phyloP scores from a whole-genome alignment of 2,797 vertebrate species.

The Ibycter americanus region DNA sequence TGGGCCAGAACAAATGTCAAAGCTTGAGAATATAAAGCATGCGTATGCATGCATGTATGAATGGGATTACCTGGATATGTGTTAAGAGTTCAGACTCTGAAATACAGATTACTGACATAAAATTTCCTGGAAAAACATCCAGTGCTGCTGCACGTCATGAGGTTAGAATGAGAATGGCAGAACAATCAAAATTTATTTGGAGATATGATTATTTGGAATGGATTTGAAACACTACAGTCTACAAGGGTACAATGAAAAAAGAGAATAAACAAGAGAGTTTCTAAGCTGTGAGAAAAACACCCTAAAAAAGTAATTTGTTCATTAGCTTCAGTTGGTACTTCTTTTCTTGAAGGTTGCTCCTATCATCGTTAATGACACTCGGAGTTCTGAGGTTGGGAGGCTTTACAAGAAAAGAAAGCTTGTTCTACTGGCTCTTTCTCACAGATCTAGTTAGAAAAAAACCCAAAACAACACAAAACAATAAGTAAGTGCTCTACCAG shows the following conservation, averaged over 20 bases:
- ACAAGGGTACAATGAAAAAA: not conserved
- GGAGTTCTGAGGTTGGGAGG: not conserved
- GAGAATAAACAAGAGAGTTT: not conserved
- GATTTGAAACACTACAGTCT: not conserved
- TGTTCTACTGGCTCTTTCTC: not conserved
- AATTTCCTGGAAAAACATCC: not conserved
- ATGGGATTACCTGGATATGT: not conserved
- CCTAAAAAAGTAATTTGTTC: not conserved
- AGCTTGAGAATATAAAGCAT: not conserved
- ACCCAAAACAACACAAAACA: not conserved
- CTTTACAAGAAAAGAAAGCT: not conserved
- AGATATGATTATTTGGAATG: not conserved
- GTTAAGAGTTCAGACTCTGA: not conserved
- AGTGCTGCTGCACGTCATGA: rapidly evolving
- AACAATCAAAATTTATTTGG: not conserved
- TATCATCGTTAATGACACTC: not conserved
- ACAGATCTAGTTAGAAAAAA: not conserved
- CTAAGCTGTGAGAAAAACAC: not conserved
- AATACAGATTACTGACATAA: not conserved
- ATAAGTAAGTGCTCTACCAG: not conserved
- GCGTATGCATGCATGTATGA: rapidly evolving
- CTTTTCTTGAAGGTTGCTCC: not conserved
- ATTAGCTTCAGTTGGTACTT: not conserved
- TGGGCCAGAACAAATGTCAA: not conserved
- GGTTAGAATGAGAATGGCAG: not conserved